A percentile compares a stretch with the other conserved stretches of the same genome.
These are phyloP conservation scores for Ammospiza nelsoni DNA, from an alignment of 2,113 vertebrate genomes.

Conservation along the genomic window DNA sequence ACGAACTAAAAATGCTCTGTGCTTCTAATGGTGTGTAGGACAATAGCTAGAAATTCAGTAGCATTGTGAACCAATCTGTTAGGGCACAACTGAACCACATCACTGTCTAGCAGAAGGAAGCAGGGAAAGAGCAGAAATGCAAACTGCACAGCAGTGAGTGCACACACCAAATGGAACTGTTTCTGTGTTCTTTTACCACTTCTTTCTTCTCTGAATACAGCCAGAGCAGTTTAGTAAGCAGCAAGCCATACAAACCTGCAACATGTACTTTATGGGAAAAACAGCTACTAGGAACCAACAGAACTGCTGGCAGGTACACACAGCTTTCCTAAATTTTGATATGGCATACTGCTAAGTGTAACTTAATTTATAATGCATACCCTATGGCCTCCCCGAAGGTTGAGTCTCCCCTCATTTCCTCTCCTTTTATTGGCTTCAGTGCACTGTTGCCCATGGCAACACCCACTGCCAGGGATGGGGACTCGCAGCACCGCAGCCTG, in stretches of 20 bases:
- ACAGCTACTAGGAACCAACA: background rate
- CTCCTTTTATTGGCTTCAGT: constrained; percentile 77
- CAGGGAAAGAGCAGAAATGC: background rate
- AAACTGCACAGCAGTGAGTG: constrained; percentile 18
- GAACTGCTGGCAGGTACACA: constrained; percentile 14
- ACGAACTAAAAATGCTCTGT: background rate
- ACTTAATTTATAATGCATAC: constrained; percentile 74
- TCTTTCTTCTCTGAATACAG: constrained; percentile 45
- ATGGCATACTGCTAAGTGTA: constrained; percentile 60
- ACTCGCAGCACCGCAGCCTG: constrained; percentile 71
- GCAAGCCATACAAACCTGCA: constrained; percentile 34
- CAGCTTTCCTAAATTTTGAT: constrained; percentile 45
- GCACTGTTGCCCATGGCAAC: constrained; percentile 82
- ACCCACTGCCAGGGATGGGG: constrained; percentile 69
- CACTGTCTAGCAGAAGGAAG: background rate
- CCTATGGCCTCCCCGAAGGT: constrained; percentile 69
- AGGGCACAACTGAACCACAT: background rate
- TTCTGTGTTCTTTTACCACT: constrained; percentile 6
- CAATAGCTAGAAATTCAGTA: background rate
- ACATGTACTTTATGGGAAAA: constrained; percentile 7
- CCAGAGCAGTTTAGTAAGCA: constrained; percentile 7
- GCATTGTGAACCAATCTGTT: background rate
- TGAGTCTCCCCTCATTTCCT: constrained; percentile 74
- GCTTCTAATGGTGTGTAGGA: background rate
- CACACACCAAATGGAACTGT: background rate